Evolutionary conservation across 1,140 invertebrate genomes (phyloP), one percentile per base, ranked within the genome.

Genomic region (Drosophila arawakana): DNA sequence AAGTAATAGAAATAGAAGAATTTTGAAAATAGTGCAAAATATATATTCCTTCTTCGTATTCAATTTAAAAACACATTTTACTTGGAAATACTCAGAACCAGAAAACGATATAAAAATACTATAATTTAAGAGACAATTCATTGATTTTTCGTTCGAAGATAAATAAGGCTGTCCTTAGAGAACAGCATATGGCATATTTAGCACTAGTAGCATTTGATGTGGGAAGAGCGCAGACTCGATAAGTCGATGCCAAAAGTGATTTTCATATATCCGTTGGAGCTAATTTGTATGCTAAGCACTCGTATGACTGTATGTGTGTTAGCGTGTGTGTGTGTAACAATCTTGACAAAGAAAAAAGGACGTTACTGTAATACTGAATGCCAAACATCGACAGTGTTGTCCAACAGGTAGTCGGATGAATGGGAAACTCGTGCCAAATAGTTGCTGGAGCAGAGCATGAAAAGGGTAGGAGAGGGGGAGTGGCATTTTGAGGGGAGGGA

Each of bases 231-330:
- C 67, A 77, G 73, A 89, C 73, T 83, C 76, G 80, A 89, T 83
- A 88, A 88, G 76, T 73, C 77, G 66, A 59, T 76, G 73, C 80
- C 76, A 89, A 89, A 88, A 88, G 80, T 84, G 84, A 88, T 88
- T 88, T 88, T 88, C 80, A 80, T 78, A 89, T 89, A 80, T 78
- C 84, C 84, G 73, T 60, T 78, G 69, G 60, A 71, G 80, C 84
- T 88, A 88, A 88, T 88, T 88, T 88, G 83, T 89, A 88, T 88
- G 83, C 83, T 83, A 88, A 89, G 80, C 84, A 89, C 77, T 84
- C 57, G 70, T 54, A 30, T 68, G 57, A 68, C 55, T 63, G 47
- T 50, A 41, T 57, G 60, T 61, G 21, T 68, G 47, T 49, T 52
- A 55, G 52, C 10, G 8, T 71, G 55, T 73, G 52, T 47, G 65